phyloP scores from a whole-genome alignment of 2,888 invertebrate genomes.

The Cylindroiulus punctatus region DNA sequence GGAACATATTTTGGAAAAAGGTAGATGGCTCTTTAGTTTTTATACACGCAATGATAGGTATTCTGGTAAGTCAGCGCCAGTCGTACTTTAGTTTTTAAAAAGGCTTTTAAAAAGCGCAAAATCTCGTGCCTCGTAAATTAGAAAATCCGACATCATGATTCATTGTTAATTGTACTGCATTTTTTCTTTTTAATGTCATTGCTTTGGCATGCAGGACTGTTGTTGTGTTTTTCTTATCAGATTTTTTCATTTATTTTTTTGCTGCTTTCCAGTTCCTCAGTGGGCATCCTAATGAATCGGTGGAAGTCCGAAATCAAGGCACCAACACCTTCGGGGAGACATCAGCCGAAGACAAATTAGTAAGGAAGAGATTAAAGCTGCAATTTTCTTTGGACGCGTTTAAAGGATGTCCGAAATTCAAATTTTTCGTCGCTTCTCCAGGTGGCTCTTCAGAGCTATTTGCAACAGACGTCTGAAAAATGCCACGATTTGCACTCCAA shows the following conservation, averaged over 20 bases:
- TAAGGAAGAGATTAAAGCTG: background rate
- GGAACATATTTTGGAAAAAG: no score
- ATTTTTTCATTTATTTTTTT: background rate
- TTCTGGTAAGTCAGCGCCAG: no score
- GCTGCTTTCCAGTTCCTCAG: conserved; percentile 49
- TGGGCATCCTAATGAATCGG: conserved; percentile 52
- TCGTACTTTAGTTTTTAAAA: no score
- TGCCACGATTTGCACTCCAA: conserved; percentile 57
- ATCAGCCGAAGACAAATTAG: conserved; percentile 54
- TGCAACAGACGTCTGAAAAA: conserved; percentile 59
- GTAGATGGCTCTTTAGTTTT: no score
- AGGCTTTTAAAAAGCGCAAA: no score
- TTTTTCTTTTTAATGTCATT: background rate
- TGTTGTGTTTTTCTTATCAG: background rate
- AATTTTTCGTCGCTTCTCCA: background rate
- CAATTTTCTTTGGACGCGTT: background rate
- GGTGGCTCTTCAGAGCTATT: conserved; percentile 54
- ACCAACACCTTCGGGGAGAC: conserved; percentile 51
- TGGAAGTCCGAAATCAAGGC: conserved; percentile 37
- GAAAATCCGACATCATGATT: background rate
- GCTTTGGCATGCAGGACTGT: background rate
- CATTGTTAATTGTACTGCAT: background rate
- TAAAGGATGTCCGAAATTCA: background rate
- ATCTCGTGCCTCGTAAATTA: background rate
- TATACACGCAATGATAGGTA: no score